A percentile compares a stretch with the other conserved stretches of the same genome.
Evolutionary conservation across 1,140 invertebrate genomes (phyloP).

Genomic region (Brachionus sp.): DNA sequence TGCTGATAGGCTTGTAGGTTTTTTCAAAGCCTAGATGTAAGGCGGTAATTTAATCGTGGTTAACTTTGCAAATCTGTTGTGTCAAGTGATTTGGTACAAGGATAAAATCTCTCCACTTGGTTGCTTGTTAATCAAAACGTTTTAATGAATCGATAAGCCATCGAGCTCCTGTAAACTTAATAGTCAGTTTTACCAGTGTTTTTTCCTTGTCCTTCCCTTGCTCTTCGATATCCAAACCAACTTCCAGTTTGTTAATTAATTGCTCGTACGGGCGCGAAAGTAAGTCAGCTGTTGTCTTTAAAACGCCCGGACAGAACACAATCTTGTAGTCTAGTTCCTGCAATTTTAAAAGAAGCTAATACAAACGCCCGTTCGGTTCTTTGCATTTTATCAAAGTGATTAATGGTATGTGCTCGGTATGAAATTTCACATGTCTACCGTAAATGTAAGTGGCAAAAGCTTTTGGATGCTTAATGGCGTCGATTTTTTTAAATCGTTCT

Average conservation of each 20-base stretch:
- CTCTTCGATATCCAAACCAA: background rate
- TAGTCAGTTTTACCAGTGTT: background rate
- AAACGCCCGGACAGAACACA: too few species aligned
- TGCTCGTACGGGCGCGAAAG: too few species aligned
- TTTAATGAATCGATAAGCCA: too few species aligned
- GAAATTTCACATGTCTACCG: too few species aligned
- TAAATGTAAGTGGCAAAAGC: background rate
- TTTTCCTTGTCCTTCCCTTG: background rate
- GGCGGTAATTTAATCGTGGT: background rate
- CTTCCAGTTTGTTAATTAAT: background rate
- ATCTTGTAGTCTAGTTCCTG: too few species aligned
- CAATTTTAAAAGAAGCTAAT: too few species aligned
- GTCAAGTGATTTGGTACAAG: background rate
- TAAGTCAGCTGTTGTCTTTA: too few species aligned
- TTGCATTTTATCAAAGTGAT: too few species aligned
- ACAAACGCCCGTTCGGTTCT: too few species aligned
- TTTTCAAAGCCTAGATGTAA: background rate
- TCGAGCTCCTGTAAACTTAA: background rate
- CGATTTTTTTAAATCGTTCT: background rate
- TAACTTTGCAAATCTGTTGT: background rate
- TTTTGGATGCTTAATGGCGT: background rate
- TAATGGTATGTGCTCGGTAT: too few species aligned
- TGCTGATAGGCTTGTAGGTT: background rate
- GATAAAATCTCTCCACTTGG: background rate
- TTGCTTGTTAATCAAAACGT: too few species aligned